Percentiles rank a stretch among this genome's conserved stretches.
These are phyloP conservation scores for Sphaerodactylus townsendi DNA, from an alignment of 2,113 vertebrate species.

Conservation along the genomic window DNA sequence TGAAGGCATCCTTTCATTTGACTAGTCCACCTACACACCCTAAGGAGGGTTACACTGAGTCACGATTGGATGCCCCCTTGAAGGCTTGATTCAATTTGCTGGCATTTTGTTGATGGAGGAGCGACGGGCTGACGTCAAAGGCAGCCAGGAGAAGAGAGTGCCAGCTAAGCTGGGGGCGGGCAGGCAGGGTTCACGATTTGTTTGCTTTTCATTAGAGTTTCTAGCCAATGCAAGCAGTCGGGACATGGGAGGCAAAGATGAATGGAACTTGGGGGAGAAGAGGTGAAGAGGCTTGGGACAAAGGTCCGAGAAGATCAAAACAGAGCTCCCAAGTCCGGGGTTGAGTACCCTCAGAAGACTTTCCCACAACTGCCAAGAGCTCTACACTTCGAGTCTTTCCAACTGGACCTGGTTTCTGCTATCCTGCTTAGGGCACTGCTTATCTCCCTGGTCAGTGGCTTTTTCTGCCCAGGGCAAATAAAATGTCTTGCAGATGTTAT, in stretches of 20 bases:
- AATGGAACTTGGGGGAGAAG: not conserved
- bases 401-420: not conserved
- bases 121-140: not conserved
- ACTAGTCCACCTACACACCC: not conserved
- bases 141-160: not conserved
- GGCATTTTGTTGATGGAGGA: not conserved
- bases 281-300: not conserved
- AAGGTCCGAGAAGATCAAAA: not conserved
- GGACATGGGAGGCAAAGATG: fast-evolving
- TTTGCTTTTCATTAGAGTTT: not conserved
- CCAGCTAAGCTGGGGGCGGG: not conserved
- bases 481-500: too few species aligned
- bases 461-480: too few species aligned
- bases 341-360: not conserved
- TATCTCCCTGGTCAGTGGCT: too few species aligned
- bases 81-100: not conserved
- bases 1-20: conserved; percentile 24
- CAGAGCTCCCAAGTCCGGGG: not conserved
- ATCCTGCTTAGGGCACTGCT: too few species aligned
- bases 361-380: not conserved
- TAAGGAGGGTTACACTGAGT: not conserved
- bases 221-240: fast-evolving
- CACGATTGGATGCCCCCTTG: fast-evolving
- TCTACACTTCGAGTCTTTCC: not conserved
- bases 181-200: not conserved